Conservation (phyloP, 2,797 vertebrate genomes). For the Chloroceryle amazona region DNA sequence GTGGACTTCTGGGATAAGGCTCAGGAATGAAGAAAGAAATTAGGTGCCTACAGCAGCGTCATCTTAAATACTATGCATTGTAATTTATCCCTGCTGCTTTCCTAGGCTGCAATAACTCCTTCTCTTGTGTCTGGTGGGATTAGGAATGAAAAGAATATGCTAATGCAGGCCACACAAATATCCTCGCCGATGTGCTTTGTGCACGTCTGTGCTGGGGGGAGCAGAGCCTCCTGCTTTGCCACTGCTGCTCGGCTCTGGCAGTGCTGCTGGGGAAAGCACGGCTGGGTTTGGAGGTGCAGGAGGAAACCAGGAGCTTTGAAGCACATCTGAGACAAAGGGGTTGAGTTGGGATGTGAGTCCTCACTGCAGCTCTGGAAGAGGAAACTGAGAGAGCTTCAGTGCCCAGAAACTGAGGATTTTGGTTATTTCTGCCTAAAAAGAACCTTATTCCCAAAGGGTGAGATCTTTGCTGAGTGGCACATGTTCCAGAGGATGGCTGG, state of each 20-base stretch:
- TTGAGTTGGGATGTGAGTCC: background rate
- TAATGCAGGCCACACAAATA: background rate
- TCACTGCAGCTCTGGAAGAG: background rate
- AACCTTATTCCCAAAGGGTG: background rate
- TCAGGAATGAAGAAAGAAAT: background rate
- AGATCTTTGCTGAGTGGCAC: background rate
- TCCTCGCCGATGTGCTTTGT: background rate
- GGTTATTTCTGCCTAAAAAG: background rate
- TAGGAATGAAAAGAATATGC: background rate
- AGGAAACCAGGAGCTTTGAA: background rate
- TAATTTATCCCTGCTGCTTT: background rate
- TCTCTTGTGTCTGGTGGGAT: background rate
- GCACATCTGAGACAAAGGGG: background rate
- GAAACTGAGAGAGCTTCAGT: background rate
- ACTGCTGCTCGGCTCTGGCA: background rate
- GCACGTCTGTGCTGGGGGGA: background rate
- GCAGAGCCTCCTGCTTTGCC: background rate
- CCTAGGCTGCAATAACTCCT: background rate
- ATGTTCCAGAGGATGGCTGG: accelerated
- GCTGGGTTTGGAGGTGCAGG: no score
- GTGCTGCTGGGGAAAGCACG: background rate
- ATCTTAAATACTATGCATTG: accelerated
- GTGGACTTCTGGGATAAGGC: background rate
- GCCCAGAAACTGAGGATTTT: background rate
- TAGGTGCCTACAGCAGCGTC: background rate